Percentiles rank a stretch among this genome's conserved stretches.
Conservation (phyloP, 2,113 vertebrate genomes). For the Leucopternis melanops region DNA sequence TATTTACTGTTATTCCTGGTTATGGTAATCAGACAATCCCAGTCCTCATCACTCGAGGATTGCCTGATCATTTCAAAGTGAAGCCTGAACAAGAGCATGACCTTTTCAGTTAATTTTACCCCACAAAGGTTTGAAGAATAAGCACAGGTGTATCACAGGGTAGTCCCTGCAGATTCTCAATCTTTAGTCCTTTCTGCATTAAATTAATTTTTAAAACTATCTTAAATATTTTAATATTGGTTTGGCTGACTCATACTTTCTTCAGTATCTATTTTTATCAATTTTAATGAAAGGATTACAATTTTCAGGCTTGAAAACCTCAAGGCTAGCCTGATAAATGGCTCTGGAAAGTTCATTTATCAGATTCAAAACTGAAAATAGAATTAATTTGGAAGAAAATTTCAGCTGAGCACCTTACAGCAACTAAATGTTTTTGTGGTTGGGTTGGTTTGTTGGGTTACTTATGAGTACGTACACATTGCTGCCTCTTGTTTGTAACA, state of each 20-base stretch:
- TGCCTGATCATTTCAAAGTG: neutral
- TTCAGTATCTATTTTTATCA: neutral
- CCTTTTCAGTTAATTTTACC: neutral
- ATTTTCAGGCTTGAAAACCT: neutral
- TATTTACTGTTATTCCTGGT: neutral
- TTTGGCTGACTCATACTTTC: conserved; percentile 1
- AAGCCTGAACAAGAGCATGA: neutral
- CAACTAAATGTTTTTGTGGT: neutral
- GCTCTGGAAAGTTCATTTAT: neutral
- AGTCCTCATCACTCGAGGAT: neutral
- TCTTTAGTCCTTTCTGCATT: neutral
- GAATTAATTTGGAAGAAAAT: neutral
- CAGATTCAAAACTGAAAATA: neutral
- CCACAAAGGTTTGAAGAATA: neutral
- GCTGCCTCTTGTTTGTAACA: neutral
- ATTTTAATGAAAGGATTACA: neutral
- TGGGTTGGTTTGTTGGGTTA: neutral
- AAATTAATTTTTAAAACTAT: neutral
- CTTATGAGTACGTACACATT: neutral
- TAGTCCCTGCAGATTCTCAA: neutral
- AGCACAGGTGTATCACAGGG: neutral
- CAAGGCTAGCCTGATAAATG: neutral
- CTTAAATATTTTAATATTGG: conserved; percentile 25
- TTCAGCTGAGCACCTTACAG: neutral
- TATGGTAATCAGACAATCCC: neutral